Base-by-base conservation (phyloP, 2,797 vertebrate genomes). In the Novumbra hubbsi region DNA sequence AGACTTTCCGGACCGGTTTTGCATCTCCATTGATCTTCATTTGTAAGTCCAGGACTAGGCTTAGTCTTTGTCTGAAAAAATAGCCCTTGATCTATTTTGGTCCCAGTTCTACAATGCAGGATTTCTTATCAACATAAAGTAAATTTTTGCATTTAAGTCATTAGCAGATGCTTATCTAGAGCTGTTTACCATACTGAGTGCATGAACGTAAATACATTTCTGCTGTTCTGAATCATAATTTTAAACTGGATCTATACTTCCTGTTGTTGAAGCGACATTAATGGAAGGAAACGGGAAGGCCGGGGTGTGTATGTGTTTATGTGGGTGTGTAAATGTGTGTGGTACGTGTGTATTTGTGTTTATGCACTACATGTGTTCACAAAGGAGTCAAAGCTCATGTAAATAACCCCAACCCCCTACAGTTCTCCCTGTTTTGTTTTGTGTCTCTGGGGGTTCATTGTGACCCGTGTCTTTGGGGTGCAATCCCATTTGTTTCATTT, bases 341-440 rank as follows among this genome's bases (percentile, higher is more conserved):
- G 55, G 21, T 30, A 21, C 28, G 27, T 32, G 30, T 15, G 32
- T 74, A 4, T 57, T 27, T 28, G 17, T 24, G 19, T 57, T n/a
- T 27, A 11, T 45, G 41, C 41, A 45, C 41, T 45, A 12, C 9
- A 4, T 24, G 55, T n/a, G 55, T 60, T 6, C 24, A 50, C 45
- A 17, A 72, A 65, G 41, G 19, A 74, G 66, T 82, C 69, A 74
- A 3, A 79, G 72, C 72, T 82, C 69, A 70, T 73, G 48, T 77
- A 89, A 86, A 88, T 78, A 88, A 89, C 82, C 81, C 82, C 69
- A 70, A 70, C n/a, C 4, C 73, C 73, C 69, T 48, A 67, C 64
- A 75, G 77, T 88, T 60, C 84, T 71, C 74, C 77, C 17, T 48
- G 52, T 73, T 76, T 82, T 84, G 67, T 78, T 78, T 80, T 80